Evolutionary conservation across 1,140 invertebrate species (phyloP).

Genomic region (Cyrtorhinus lividipennis): DNA sequence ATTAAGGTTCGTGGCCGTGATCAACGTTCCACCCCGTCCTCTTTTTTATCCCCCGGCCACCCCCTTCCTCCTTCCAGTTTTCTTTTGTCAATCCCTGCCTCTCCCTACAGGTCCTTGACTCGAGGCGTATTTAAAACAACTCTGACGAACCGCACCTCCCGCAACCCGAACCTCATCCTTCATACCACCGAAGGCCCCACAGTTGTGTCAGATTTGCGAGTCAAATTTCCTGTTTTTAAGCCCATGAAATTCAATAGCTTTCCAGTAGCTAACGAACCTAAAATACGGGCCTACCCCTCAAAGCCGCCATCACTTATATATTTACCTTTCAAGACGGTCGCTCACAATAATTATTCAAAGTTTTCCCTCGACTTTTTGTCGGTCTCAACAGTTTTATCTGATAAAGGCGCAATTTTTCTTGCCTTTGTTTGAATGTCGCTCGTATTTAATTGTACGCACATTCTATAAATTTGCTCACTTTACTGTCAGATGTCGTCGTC

Average conservation of each 20-base stretch:
- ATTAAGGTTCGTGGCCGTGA: background rate
- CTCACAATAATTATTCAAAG: background rate
- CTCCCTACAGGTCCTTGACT: background rate
- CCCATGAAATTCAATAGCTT: conserved; percentile 7
- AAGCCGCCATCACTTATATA: background rate
- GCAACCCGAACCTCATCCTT: background rate
- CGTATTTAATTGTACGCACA: too few relatives aligned
- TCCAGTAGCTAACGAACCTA: conserved; percentile 1
- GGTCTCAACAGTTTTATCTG: too few relatives aligned
- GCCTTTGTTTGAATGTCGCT: too few relatives aligned
- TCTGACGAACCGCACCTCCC: background rate
- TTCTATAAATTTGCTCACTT: too few relatives aligned
- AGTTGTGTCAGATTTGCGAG: conserved; percentile 1
- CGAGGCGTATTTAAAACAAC: background rate
- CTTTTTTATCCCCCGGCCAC: background rate
- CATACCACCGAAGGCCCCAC: background rate
- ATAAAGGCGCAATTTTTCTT: too few relatives aligned
- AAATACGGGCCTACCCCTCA: background rate
- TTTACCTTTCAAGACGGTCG: background rate
- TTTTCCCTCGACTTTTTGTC: background rate
- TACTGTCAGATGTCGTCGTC: too few relatives aligned
- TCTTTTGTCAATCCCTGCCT: background rate
- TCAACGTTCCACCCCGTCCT: background rate
- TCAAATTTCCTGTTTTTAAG: conserved; percentile 9
- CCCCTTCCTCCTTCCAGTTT: background rate